A percentile compares a stretch with the other conserved stretches of the same genome.
These are phyloP conservation scores for Drosophila serrata DNA, from an alignment of 1,140 invertebrate species.

Conservation along the genomic window DNA sequence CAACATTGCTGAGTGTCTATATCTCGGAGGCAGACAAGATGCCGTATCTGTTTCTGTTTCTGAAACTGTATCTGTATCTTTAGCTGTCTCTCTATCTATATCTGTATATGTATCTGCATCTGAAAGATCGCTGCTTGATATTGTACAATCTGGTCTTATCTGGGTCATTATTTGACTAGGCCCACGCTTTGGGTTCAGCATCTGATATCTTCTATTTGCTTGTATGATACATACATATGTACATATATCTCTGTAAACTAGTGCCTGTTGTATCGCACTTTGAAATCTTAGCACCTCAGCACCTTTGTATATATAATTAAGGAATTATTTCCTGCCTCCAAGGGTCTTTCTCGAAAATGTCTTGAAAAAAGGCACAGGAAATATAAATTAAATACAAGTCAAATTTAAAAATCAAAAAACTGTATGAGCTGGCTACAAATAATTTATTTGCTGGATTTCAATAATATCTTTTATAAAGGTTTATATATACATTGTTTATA, in stretches of 20 bases:
- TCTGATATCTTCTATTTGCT: conserved; percentile 28
- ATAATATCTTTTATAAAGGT: too few relatives aligned
- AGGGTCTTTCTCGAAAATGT: neutral
- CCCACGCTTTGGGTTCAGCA: conserved; percentile 35
- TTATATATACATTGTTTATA: too few relatives aligned
- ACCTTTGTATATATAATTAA: conserved; percentile 2
- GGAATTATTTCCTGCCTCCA: neutral
- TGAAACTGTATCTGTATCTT: conserved; percentile 16
- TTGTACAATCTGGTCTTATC: conserved; percentile 71
- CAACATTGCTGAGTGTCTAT: conserved; percentile 28
- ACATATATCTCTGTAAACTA: neutral
- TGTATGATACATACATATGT: neutral
- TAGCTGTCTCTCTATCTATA: conserved; percentile 20
- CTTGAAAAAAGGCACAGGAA: neutral
- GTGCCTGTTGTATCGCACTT: conserved; percentile 5
- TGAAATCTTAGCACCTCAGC: conserved; percentile 27
- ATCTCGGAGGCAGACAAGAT: conserved; percentile 10
- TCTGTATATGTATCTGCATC: conserved; percentile 3
- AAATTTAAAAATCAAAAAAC: neutral
- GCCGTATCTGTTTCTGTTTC: conserved; percentile 32
- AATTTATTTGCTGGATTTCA: too few relatives aligned
- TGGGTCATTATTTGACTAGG: conserved; percentile 61
- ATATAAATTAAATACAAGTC: too few relatives aligned
- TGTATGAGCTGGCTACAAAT: too few relatives aligned
- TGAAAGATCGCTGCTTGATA: conserved; percentile 27